These are phyloP conservation scores for Xestobium rufovillosum DNA, from an alignment of 2,888 invertebrate species.

Conservation along the genomic window DNA sequence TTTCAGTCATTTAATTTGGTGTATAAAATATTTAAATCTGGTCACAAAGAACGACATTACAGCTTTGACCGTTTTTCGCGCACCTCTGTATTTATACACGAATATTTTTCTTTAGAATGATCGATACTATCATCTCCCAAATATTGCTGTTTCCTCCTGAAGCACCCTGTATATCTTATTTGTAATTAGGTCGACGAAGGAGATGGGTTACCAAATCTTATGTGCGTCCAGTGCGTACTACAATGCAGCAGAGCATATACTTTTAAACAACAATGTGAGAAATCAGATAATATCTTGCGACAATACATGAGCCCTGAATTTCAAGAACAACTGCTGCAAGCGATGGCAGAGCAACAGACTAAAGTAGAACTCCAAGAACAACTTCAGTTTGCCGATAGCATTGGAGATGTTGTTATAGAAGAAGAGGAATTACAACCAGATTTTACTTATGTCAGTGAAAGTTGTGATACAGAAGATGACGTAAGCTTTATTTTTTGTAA, in stretches of 20 bases:
- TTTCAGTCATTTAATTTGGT: too few relatives aligned
- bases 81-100: too few relatives aligned
- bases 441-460: constrained; percentile 29
- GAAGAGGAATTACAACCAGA: constrained; percentile 33
- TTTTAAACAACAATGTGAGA: constrained; percentile 46
- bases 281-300: constrained; percentile 41
- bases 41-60: too few relatives aligned
- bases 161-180: too few relatives aligned
- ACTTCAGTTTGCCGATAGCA: constrained; percentile 33
- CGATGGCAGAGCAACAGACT: constrained; percentile 27
- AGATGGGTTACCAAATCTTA: constrained; percentile 44
- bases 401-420: constrained; percentile 32
- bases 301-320: constrained; percentile 41
- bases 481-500: too few relatives aligned
- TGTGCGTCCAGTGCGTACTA: constrained; percentile 48
- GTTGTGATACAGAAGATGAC: constrained; percentile 23
- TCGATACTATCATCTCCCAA: too few relatives aligned
- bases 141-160: too few relatives aligned
- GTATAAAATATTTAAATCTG: too few relatives aligned
- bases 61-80: too few relatives aligned
- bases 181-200: constrained; percentile 41
- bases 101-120: too few relatives aligned
- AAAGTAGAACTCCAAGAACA: constrained; percentile 37
- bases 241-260: constrained; percentile 47
- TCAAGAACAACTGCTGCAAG: constrained; percentile 37